phyloP scores from a whole-genome alignment of 2,113 vertebrate species.

The Chloropsis cyanopogon region DNA sequence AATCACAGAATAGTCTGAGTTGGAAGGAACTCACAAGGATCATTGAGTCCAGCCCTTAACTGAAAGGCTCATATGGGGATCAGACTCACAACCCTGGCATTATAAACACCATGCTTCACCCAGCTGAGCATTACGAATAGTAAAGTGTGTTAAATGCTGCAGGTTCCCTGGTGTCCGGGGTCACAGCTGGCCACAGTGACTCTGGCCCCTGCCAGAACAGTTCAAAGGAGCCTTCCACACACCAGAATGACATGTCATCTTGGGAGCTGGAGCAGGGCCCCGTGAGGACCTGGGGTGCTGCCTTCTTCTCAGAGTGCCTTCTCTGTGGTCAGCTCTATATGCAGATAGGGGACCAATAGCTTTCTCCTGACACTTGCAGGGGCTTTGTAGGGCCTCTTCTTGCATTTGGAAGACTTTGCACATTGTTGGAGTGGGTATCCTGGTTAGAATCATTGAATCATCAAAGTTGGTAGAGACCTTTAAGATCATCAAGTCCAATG shows the following conservation, averaged over 20 bases:
- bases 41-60: background rate
- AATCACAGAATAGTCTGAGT: background rate
- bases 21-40: background rate
- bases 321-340: fast-evolving
- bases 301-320: fast-evolving
- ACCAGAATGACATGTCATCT: background rate
- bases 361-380: background rate
- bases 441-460: background rate
- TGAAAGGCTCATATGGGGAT: background rate
- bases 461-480: background rate
- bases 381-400: background rate
- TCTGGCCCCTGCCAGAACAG: background rate
- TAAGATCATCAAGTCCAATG: background rate
- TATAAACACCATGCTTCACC: background rate
- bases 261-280: background rate
- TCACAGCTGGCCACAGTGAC: background rate
- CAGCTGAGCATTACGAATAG: background rate
- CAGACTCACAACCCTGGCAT: background rate
- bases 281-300: fast-evolving
- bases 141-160: fast-evolving
- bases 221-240: background rate
- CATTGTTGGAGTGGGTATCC: background rate
- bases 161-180: background rate
- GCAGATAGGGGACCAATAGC: fast-evolving
- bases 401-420: background rate